Conservation (phyloP, 2,113 vertebrate genomes). For the Rhinogobius similis region DNA sequence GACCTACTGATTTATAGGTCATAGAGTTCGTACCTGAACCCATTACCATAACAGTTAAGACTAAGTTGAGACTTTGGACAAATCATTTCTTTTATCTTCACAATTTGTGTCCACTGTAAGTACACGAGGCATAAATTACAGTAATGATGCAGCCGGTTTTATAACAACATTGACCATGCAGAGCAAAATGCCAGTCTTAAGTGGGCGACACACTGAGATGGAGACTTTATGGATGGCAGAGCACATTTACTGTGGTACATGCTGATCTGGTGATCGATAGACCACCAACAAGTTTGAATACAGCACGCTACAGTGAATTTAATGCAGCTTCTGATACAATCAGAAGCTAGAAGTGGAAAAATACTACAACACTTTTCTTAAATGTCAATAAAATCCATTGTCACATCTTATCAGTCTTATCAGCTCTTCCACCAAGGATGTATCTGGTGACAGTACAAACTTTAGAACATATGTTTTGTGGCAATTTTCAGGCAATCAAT, state of each 20-base stretch:
- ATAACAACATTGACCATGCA: slow-evolving; percentile 44
- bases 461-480: not conserved
- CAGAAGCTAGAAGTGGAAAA: not conserved
- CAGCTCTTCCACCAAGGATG: not conserved
- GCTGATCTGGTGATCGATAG: slow-evolving; percentile 38
- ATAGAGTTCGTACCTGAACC: too few relatives aligned
- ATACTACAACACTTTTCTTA: not conserved
- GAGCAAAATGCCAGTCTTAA: slow-evolving; percentile 57
- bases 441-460: not conserved
- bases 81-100: slow-evolving; percentile 3
- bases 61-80: not conserved
- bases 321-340: slow-evolving; percentile 7
- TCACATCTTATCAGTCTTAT: not conserved
- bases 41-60: too few relatives aligned
- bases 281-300: slow-evolving; percentile 10
- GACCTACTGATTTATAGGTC: too few relatives aligned
- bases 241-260: slow-evolving; percentile 36
- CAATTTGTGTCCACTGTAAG: slow-evolving; percentile 32
- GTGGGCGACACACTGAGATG: slow-evolving; percentile 31
- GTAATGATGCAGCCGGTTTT: slow-evolving; percentile 47
- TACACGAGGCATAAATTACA: slow-evolving; percentile 48
- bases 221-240: slow-evolving; percentile 43
- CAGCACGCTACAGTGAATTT: slow-evolving; percentile 21
- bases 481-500: not conserved
- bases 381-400: not conserved